phyloP scores from a whole-genome alignment of 2,888 invertebrate genomes.

The Tanytarsus gracilentus region DNA sequence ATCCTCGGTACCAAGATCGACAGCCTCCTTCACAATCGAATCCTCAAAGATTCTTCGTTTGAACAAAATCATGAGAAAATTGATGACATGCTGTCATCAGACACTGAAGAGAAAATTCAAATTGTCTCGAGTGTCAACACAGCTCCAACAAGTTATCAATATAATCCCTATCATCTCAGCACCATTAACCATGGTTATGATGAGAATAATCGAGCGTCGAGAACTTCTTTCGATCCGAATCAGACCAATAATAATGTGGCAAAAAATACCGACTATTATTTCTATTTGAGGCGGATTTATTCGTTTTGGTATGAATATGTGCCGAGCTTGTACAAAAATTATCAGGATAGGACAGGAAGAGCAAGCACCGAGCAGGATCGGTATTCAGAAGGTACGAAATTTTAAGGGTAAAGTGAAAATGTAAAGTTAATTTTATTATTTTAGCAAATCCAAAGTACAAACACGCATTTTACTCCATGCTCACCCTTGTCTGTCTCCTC shows the following conservation, averaged over 20 bases:
- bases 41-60: slow-evolving; percentile 40
- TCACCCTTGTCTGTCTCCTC: slow-evolving; percentile 38
- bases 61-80: slow-evolving; percentile 36
- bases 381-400: slow-evolving; percentile 2
- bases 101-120: slow-evolving; percentile 22
- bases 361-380: slow-evolving; percentile 20
- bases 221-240: background rate
- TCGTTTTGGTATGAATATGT: slow-evolving; percentile 41
- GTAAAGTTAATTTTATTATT: background rate
- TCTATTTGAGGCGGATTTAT: slow-evolving; percentile 39
- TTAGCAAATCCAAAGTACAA: slow-evolving; percentile 36
- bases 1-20: slow-evolving; percentile 34
- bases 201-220: slow-evolving; percentile 4
- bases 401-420: background rate
- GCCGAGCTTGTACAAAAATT: slow-evolving; percentile 33
- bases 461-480: slow-evolving; percentile 42
- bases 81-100: slow-evolving; percentile 35
- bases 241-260: background rate
- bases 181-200: slow-evolving; percentile 17
- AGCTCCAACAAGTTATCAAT: background rate
- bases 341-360: slow-evolving; percentile 24
- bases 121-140: slow-evolving; percentile 3
- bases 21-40: slow-evolving; percentile 32
- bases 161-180: slow-evolving; percentile 25
- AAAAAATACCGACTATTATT: slow-evolving; percentile 36